A percentile compares a stretch with the other conserved stretches of the same genome.
phyloP scores from a whole-genome alignment of 2,888 invertebrate species.

The Helobdella robusta region DNA sequence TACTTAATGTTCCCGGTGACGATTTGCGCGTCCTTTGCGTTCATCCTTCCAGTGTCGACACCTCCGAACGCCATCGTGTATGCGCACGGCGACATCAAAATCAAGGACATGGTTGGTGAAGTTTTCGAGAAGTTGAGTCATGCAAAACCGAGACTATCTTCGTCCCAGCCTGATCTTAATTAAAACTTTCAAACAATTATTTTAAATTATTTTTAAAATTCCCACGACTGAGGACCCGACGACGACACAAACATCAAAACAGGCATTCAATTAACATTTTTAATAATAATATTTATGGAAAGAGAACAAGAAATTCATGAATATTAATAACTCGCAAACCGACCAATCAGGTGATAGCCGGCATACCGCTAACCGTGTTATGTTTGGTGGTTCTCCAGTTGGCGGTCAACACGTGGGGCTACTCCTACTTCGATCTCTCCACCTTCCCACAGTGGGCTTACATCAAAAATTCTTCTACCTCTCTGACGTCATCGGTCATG shows the following conservation, averaged over 20 bases:
- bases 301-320: no score
- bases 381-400: constrained; percentile 37
- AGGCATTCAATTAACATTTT: no score
- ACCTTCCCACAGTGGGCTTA: constrained; percentile 37
- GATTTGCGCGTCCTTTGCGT: constrained; percentile 74
- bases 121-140: no score
- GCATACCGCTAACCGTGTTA: constrained; percentile 38
- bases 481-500: neutral
- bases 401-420: constrained; percentile 39
- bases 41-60: constrained; percentile 86
- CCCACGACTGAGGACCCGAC: no score
- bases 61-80: constrained; percentile 89
- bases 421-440: constrained; percentile 36
- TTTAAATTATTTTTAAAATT: no score
- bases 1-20: constrained; percentile 81
- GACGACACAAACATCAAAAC: no score
- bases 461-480: neutral
- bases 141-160: no score
- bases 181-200: no score
- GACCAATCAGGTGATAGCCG: constrained; percentile 40
- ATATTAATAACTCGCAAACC: no score
- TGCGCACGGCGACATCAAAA: constrained; percentile 50
- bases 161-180: no score
- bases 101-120: constrained; percentile 48
- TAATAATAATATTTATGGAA: no score